A percentile compares a stretch with the other conserved stretches of the same genome.
phyloP scores from a whole-genome alignment of 1,140 invertebrate genomes.

The Ceratosolen fusciceps region DNA sequence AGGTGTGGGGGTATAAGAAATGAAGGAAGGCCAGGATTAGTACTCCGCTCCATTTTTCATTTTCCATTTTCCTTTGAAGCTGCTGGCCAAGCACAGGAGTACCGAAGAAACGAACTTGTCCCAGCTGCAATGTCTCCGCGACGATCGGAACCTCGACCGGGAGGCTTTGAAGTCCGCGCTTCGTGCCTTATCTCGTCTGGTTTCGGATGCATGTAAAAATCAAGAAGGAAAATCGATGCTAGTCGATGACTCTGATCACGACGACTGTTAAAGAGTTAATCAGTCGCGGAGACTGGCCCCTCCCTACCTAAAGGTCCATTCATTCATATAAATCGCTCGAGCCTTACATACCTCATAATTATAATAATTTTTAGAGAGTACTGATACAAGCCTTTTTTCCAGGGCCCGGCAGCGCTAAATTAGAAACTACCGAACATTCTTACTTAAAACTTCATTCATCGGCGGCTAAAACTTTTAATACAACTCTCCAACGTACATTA shows the following conservation, averaged over 20 bases:
- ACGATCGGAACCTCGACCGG: slow-evolving; percentile 17
- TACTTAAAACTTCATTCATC: neutral
- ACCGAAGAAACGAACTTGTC: neutral
- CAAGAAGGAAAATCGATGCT: no score
- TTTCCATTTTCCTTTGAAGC: slow-evolving; percentile 44
- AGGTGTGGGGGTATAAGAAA: no score
- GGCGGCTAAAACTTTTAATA: no score
- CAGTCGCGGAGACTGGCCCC: neutral
- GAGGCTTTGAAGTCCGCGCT: slow-evolving; percentile 43
- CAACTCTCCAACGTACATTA: no score
- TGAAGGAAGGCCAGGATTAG: no score
- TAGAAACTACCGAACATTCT: neutral
- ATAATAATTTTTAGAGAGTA: neutral
- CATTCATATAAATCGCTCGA: neutral
- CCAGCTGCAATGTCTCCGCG: neutral
- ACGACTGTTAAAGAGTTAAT: neutral
- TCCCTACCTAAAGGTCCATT: neutral
- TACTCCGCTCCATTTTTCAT: no score
- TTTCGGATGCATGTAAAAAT: neutral
- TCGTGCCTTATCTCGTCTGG: neutral
- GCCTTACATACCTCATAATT: neutral
- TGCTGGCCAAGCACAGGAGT: neutral
- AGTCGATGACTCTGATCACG: no score
- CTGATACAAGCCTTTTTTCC: neutral
- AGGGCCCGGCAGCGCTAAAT: neutral